A percentile compares a stretch with the other conserved stretches of the same genome.
Conservation (phyloP, 2,888 invertebrate species). For the Oeneis ivallda region DNA sequence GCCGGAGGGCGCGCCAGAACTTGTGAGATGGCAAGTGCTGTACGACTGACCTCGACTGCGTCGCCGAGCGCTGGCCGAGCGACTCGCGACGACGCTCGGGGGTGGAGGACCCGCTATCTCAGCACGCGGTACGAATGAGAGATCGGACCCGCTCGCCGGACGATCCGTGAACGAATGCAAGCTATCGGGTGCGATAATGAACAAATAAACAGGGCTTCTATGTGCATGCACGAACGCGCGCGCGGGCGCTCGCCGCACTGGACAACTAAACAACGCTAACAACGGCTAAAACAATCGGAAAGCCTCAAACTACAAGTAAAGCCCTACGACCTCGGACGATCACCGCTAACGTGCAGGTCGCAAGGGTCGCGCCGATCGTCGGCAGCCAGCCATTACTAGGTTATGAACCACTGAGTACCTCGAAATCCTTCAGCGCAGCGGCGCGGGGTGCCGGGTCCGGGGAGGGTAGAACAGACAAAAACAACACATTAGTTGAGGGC, state of each 20-base stretch:
- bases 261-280: constrained; percentile 80
- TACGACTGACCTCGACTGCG: constrained; percentile 77
- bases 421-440: constrained; percentile 90
- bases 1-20: constrained; percentile 68
- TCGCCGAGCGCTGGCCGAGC: constrained; percentile 62
- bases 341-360: constrained; percentile 67
- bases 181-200: constrained; percentile 79
- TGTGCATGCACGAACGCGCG: constrained; percentile 79
- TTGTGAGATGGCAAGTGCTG: constrained; percentile 82
- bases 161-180: constrained; percentile 76
- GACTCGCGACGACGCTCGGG: constrained; percentile 69
- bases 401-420: constrained; percentile 86
- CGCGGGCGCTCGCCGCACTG: constrained; percentile 79
- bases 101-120: constrained; percentile 60
- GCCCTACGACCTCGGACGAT: constrained; percentile 81
- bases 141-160: constrained; percentile 74
- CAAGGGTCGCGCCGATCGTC: constrained; percentile 70
- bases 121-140: constrained; percentile 67
- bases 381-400: constrained; percentile 78
- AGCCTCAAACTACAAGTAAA: constrained; percentile 83
- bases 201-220: constrained; percentile 80
- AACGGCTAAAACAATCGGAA: constrained; percentile 82
- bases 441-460: constrained; percentile 86
- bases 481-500: constrained; percentile 84
- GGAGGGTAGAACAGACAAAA: constrained; percentile 87